Base-by-base conservation (phyloP, 2,888 invertebrate species). In the Mimumesa dahlbomi region DNA sequence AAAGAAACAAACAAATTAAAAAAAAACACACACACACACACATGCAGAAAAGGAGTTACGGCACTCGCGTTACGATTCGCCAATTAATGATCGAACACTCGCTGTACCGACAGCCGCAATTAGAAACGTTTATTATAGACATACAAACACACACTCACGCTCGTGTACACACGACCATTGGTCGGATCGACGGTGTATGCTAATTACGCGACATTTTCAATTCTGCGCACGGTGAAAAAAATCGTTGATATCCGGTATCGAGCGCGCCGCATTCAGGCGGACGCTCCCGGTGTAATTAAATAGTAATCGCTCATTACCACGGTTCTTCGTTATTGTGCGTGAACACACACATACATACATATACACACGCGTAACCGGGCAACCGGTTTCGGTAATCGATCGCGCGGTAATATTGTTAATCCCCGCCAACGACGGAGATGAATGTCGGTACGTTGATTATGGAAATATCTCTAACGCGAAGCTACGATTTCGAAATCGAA, bases 231-330 rank as follows among this genome's bases (percentile, higher is more conserved):
- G 66, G 65, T 40, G 61, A 69, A 66, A n/a, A n/a, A 77, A 76
- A 77, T 77, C 49, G 73, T 66, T 57, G 62, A 66, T 79, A 73
- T 73, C 70, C 75, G 72, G 64, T 63, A 52, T 59, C 72, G 29
- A 16, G 9, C 34, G 11, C 11, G 49, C 34, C 2, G 49, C 11
- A 34, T 29, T 7, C 11, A 19, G 16, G 52, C 50, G 40, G 50
- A 29, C 45, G 49, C 58, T 25, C 9, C 9, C 11, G 48, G 42
- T 65, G 52, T 57, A 79, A 79, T 79, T 73, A 76, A 79, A 74
- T 63, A 61, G 58, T 66, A 69, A 78, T 79, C 70, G 62, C 62
- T 76, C 67, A 70, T 76, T 73, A 73, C 54, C 54, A 25, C 61
- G 67, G 73, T 65, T 79, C 81, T 71, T 50, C 36, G 36, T 45